A percentile compares a stretch with the other conserved stretches of the same genome.
phyloP scores from a whole-genome alignment of 2,888 invertebrate genomes.

The Lasioglossum figueresi region DNA sequence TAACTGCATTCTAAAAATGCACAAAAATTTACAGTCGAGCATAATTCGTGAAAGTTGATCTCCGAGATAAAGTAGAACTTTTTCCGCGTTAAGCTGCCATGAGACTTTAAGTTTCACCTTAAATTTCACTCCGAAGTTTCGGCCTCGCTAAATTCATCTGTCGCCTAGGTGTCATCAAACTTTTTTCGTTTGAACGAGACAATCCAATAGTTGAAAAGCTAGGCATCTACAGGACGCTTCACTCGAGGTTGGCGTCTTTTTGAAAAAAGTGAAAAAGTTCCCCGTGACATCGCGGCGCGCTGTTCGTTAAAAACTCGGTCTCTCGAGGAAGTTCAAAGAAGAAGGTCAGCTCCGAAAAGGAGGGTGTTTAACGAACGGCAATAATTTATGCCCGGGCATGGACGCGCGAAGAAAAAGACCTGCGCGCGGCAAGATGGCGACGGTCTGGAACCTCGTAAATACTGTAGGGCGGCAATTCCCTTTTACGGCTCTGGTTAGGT shows the following conservation, averaged over 20 bases:
- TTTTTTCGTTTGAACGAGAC: not conserved
- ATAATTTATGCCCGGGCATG: conserved; percentile 63
- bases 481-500: conserved; percentile 25
- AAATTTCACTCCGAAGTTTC: not conserved
- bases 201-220: not conserved
- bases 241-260: not conserved
- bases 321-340: conserved; percentile 40
- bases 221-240: not conserved
- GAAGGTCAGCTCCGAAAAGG: conserved; percentile 29
- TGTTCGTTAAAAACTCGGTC: conserved; percentile 16
- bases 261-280: conserved; percentile 10
- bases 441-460: conserved; percentile 45
- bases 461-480: conserved; percentile 44
- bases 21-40: not conserved
- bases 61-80: not conserved
- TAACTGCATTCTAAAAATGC: not conserved
- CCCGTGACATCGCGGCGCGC: not conserved
- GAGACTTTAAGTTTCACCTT: not conserved
- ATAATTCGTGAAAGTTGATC: not conserved
- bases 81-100: not conserved
- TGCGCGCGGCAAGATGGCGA: conserved; percentile 6
- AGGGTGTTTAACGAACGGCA: conserved; percentile 58
- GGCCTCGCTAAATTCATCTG: not conserved
- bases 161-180: not conserved
- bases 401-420: conserved; percentile 36